Evolutionary conservation across 2,888 invertebrate species (phyloP).

Genomic region (Calameuta idolon): DNA sequence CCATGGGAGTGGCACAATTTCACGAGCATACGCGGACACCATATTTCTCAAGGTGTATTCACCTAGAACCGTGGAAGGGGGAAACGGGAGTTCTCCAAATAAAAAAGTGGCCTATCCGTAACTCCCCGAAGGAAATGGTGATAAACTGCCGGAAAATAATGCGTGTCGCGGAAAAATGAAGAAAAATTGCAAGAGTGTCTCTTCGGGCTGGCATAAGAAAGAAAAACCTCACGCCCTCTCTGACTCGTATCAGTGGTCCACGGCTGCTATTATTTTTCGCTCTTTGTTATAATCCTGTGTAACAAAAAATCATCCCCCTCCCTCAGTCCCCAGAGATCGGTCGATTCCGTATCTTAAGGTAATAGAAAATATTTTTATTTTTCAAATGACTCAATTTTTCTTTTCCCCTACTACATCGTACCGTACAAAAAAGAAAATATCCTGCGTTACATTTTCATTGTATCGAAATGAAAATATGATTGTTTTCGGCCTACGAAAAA

Average conservation of each 20-base stretch:
- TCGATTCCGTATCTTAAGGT: not conserved
- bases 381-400: not conserved
- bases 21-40: not conserved
- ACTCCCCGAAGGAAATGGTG: conserved; percentile 43
- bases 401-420: not conserved
- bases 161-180: conserved; percentile 49
- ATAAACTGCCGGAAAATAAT: conserved; percentile 53
- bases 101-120: conserved; percentile 17
- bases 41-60: not conserved
- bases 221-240: conserved; percentile 27
- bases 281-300: not conserved
- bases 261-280: not conserved
- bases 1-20: not conserved
- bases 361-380: not conserved
- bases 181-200: conserved; percentile 46
- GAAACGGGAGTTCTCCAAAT: conserved; percentile 3
- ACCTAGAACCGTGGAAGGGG: not conserved
- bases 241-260: not conserved
- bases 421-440: not conserved
- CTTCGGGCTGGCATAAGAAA: conserved; percentile 31
- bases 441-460: not conserved
- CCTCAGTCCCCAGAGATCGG: not conserved
- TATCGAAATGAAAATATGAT: not conserved
- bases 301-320: not conserved
- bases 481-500: not conserved